Conservation (phyloP, 2,113 vertebrate species). For the Ploceus nigricollis region DNA sequence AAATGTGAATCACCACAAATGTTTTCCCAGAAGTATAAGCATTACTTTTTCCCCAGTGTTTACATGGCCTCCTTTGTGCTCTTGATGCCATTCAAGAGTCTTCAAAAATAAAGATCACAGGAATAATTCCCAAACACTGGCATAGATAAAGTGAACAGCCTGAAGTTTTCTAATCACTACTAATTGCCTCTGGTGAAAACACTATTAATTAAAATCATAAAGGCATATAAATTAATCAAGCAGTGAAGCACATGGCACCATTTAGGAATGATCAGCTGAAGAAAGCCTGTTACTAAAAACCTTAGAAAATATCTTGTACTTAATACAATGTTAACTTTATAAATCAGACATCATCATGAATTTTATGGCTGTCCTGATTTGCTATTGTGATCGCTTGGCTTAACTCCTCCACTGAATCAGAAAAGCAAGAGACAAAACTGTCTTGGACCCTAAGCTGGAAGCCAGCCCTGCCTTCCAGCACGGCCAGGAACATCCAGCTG, state of each 20-base stretch:
- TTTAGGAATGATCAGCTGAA: background rate
- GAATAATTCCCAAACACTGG: background rate
- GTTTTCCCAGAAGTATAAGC: constrained; percentile 34
- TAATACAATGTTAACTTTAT: constrained; percentile 40
- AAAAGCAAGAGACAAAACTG: constrained; percentile 8
- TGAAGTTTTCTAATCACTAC: background rate
- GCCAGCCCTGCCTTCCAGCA: constrained; percentile 19
- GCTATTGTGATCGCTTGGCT: background rate
- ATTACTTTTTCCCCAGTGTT: background rate
- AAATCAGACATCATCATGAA: constrained; percentile 1
- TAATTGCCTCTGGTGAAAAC: background rate
- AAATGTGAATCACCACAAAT: constrained; percentile 43
- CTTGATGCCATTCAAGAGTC: background rate
- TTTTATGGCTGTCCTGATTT: constrained; percentile 40
- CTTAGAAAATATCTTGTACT: background rate
- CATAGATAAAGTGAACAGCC: background rate
- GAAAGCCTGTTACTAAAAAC: constrained; percentile 14
- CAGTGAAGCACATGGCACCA: background rate
- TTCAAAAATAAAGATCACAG: background rate
- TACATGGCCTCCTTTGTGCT: background rate
- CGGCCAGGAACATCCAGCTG: constrained; percentile 32
- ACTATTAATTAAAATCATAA: constrained; percentile 35
- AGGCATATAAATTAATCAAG: constrained; percentile 14
- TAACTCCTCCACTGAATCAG: constrained; percentile 16
- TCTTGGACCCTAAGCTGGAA: background rate